phyloP scores from a whole-genome alignment of 2,888 invertebrate species.

The Andrena bicolor region DNA sequence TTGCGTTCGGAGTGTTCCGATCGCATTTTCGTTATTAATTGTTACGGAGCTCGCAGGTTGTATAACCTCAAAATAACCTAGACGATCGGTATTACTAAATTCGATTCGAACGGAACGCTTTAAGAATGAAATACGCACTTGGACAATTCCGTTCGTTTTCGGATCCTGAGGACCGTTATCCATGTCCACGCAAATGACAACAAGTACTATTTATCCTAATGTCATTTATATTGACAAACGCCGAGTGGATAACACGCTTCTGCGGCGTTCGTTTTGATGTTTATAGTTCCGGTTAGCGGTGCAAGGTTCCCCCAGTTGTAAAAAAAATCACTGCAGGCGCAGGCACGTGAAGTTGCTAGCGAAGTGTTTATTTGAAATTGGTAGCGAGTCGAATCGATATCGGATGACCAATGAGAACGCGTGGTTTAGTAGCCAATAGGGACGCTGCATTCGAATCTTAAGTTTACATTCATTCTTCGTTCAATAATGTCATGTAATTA shows the following conservation, averaged over 20 bases:
- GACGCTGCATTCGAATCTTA: background rate
- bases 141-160: background rate
- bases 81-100: constrained; percentile 2
- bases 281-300: constrained; percentile 26
- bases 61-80: constrained; percentile 59
- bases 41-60: background rate
- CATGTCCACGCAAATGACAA: constrained; percentile 55
- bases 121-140: constrained; percentile 35
- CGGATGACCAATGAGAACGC: background rate
- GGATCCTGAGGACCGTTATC: constrained; percentile 30
- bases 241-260: constrained; percentile 42
- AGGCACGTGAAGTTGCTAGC: background rate
- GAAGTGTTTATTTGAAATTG: background rate
- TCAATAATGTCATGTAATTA: no score
- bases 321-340: background rate
- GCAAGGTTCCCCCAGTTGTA: background rate
- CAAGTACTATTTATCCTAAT: constrained; percentile 28
- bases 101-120: background rate
- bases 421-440: background rate
- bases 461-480: no score
- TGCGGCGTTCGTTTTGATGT: constrained; percentile 43
- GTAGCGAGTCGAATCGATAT: background rate
- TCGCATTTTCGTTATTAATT: constrained; percentile 10
- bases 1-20: background rate
- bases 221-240: constrained; percentile 28